Evolutionary conservation across 1,140 invertebrate genomes (phyloP).

Genomic region (Subanguina moxae): DNA sequence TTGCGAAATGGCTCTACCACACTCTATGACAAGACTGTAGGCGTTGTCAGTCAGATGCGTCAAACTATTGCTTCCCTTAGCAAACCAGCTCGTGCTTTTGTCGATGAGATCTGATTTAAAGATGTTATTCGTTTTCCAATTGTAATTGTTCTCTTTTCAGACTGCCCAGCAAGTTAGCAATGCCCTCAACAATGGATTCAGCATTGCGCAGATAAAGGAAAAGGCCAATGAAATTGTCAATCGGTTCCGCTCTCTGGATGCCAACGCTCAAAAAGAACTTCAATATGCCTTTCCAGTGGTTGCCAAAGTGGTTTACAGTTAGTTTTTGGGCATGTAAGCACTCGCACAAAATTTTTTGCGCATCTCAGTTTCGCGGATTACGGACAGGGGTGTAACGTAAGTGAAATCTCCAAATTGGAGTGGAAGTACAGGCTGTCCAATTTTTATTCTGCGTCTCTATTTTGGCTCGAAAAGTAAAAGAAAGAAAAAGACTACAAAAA

Average conservation of each 20-base stretch:
- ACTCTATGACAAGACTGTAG: slow-evolving; percentile 42
- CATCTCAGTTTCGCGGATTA: no score
- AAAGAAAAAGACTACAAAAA: no score
- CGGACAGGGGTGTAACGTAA: no score
- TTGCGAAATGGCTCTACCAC: slow-evolving; percentile 38
- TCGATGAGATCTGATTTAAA: slow-evolving; percentile 40
- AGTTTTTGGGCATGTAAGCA: slow-evolving; percentile 17
- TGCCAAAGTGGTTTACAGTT: slow-evolving; percentile 29
- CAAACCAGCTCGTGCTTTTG: slow-evolving; percentile 31
- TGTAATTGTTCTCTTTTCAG: slow-evolving; percentile 21
- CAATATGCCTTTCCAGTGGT: slow-evolving; percentile 36
- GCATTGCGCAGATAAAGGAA: slow-evolving; percentile 35
- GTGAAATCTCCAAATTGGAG: no score
- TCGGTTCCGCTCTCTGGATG: slow-evolving; percentile 32
- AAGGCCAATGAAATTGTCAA: slow-evolving; percentile 35
- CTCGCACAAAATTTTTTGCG: no score
- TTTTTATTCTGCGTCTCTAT: no score
- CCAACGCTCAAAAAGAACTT: slow-evolving; percentile 38
- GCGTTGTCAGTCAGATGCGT: slow-evolving; percentile 33
- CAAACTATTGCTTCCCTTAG: slow-evolving; percentile 38
- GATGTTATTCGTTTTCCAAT: not conserved
- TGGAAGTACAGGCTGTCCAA: no score
- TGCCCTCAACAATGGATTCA: slow-evolving; percentile 31
- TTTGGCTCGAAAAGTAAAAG: no score
- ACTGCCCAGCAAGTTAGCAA: slow-evolving; percentile 35